These are phyloP conservation scores for Drosophila siamana DNA, from an alignment of 2,888 invertebrate species.

Conservation along the genomic window DNA sequence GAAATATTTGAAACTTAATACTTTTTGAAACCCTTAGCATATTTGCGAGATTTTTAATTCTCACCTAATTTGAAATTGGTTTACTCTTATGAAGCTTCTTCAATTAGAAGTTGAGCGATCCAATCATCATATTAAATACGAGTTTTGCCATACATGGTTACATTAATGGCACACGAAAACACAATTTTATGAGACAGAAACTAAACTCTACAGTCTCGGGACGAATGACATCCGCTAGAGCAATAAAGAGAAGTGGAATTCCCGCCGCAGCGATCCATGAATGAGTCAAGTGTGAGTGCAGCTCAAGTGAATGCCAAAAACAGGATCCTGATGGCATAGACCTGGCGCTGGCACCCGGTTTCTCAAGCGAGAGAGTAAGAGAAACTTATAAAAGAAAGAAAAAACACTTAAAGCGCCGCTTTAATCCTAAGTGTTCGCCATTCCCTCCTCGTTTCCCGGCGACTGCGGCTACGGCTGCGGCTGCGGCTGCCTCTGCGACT, in stretches of 20 bases:
- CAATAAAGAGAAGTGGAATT: constrained; percentile 29
- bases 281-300: constrained; percentile 61
- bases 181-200: constrained; percentile 24
- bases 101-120: not conserved
- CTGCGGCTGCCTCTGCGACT: too few relatives aligned
- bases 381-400: constrained; percentile 43
- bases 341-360: constrained; percentile 55
- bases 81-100: not conserved
- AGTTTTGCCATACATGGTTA: constrained; percentile 3
- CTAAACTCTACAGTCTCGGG: constrained; percentile 15
- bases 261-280: constrained; percentile 54
- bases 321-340: constrained; percentile 55
- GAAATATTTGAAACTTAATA: too few relatives aligned
- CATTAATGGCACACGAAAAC: constrained; percentile 10
- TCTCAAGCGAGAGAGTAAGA: constrained; percentile 4
- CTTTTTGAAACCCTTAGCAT: too few relatives aligned
- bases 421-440: constrained; percentile 67
- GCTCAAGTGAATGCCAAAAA: constrained; percentile 33
- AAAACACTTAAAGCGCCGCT: constrained; percentile 77
- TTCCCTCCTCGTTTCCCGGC: constrained; percentile 23
- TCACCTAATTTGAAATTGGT: not conserved
- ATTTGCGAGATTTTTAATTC: too few relatives aligned
- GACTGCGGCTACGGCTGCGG: too few relatives aligned
- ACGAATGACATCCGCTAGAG: constrained; percentile 43
- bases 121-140: not conserved